Percentiles rank a stretch among this genome's conserved stretches.
Evolutionary conservation across 2,888 invertebrate genomes (phyloP).

Genomic region (Iselma pallidipennis): DNA sequence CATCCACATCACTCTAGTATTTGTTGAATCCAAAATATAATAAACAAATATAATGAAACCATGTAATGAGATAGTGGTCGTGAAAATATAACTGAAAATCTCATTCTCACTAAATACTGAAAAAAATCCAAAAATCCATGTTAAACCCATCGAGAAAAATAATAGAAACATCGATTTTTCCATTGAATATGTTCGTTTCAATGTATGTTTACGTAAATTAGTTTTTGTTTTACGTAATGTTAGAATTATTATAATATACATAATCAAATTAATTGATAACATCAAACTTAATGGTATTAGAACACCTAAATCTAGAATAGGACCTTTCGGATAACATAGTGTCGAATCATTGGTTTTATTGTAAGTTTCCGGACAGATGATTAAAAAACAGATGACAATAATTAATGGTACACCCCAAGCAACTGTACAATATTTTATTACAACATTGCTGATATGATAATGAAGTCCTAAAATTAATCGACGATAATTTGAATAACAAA

Average conservation of each 20-base stretch:
- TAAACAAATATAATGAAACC: slow-evolving; percentile 11
- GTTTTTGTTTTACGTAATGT: neutral
- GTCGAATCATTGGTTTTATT: neutral
- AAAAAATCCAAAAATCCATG: slow-evolving; percentile 9
- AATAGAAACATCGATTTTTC: slow-evolving; percentile 10
- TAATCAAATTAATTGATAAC: slow-evolving; percentile 1
- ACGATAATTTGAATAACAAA: slow-evolving; percentile 9
- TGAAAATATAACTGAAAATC: slow-evolving; percentile 8
- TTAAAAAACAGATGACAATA: neutral
- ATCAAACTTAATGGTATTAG: slow-evolving; percentile 2
- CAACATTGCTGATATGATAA: neutral
- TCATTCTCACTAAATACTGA: neutral
- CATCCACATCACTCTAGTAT: slow-evolving; percentile 6
- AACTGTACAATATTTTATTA: slow-evolving; percentile 4
- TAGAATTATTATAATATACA: slow-evolving; percentile 4
- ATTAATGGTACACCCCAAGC: slow-evolving; percentile 8
- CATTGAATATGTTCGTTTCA: neutral
- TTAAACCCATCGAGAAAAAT: slow-evolving; percentile 11
- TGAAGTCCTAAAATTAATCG: neutral
- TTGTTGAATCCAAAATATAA: slow-evolving; percentile 9
- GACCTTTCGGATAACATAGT: slow-evolving; percentile 5
- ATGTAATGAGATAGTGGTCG: neutral
- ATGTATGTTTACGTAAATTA: slow-evolving; percentile 1
- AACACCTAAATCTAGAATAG: slow-evolving; percentile 3
- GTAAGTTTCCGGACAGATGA: slow-evolving; percentile 2